Percentiles rank a stretch among this genome's conserved stretches.
These are phyloP conservation scores for Drosophila insularis DNA, from an alignment of 1,140 invertebrate genomes.

Conservation along the genomic window DNA sequence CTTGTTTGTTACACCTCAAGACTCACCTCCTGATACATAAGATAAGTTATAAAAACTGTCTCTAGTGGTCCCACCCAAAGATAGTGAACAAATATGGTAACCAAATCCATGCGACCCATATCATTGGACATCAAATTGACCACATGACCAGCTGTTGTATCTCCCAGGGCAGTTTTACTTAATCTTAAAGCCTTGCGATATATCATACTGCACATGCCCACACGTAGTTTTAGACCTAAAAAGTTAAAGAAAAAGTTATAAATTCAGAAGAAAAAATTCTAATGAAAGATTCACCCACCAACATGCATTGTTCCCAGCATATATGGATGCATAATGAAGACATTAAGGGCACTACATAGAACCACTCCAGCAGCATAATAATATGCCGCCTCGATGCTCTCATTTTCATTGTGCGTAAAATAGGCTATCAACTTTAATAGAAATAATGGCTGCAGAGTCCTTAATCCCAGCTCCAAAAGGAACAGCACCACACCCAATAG, in stretches of 20 bases:
- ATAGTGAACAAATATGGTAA: constrained; percentile 88
- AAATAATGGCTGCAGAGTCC: constrained; percentile 88
- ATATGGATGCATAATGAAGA: constrained; percentile 90
- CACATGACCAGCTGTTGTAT: constrained; percentile 93
- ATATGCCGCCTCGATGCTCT: constrained; percentile 84
- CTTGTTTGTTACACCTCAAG: not conserved
- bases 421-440: constrained; percentile 89
- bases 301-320: constrained; percentile 89
- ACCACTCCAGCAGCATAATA: constrained; percentile 87
- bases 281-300: constrained; percentile 81
- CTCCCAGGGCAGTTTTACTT: constrained; percentile 87
- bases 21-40: constrained; percentile 87
- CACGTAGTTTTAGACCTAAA: constrained; percentile 87
- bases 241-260: not conserved
- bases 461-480: constrained; percentile 66
- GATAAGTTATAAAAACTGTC: constrained; percentile 88
- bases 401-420: constrained; percentile 78
- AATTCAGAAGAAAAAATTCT: not conserved
- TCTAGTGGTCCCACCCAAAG: constrained; percentile 93
- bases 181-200: constrained; percentile 90
- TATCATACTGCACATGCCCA: constrained; percentile 90
- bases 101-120: constrained; percentile 88
- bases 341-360: constrained; percentile 87
- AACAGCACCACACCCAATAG: constrained; percentile 68
- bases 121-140: constrained; percentile 97